A percentile compares a stretch with the other conserved stretches of the same genome.
Conservation (phyloP, 30 jellyfish, hydroid and myxozoan species). For the Aurelia sp. region DNA sequence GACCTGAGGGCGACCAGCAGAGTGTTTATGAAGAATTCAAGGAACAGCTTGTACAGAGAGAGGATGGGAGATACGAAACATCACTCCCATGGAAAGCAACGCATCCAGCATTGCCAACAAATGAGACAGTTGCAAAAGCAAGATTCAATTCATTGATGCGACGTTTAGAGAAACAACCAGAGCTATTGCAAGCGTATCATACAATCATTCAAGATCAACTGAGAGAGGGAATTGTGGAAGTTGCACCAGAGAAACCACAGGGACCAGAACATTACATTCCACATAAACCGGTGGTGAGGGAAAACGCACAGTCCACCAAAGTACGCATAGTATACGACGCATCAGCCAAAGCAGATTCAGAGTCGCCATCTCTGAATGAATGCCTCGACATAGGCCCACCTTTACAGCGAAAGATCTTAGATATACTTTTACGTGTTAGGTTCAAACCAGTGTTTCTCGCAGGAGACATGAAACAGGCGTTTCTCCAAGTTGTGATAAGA, state of each 20-base stretch:
- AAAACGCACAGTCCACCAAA: conserved; percentile 72
- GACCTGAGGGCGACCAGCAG: conserved; percentile 72
- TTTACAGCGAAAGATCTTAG: conserved; percentile 45
- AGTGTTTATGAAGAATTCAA: conserved; percentile 67
- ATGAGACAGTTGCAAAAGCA: conserved; percentile 50
- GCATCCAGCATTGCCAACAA: conserved; percentile 38
- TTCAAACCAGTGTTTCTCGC: conserved; percentile 65
- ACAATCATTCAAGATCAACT: conserved; percentile 54
- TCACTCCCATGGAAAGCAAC: not conserved
- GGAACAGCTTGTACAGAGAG: conserved; percentile 59
- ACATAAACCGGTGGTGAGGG: conserved; percentile 74
- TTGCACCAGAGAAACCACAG: conserved; percentile 61
- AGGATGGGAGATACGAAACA: conserved; percentile 63
- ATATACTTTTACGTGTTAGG: conserved; percentile 58
- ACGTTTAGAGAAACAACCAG: conserved; percentile 51
- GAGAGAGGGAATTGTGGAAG: conserved; percentile 73
- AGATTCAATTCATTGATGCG: conserved; percentile 42
- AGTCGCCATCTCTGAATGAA: conserved; percentile 70
- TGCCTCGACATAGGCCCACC: conserved; percentile 83
- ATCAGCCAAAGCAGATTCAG: conserved; percentile 5
- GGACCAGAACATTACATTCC: conserved; percentile 66
- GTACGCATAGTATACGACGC: conserved; percentile 79
- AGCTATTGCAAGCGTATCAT: conserved; percentile 56
- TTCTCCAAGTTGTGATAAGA: conserved; percentile 65
- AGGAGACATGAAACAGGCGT: conserved; percentile 85